Evolutionary conservation across 2,888 invertebrate species (phyloP).

Genomic region (Thereva unica): DNA sequence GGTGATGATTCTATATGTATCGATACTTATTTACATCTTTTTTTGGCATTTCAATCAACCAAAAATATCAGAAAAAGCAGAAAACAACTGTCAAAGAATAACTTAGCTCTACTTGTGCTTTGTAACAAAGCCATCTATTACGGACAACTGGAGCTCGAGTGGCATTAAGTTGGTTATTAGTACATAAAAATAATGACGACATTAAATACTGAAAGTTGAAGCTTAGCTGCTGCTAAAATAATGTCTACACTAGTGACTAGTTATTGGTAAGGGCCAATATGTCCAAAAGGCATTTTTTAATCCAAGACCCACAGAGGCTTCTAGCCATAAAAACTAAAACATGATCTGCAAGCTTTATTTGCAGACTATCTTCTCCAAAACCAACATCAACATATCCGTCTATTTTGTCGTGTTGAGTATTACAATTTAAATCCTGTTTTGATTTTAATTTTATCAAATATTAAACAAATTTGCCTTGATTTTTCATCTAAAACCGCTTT

Average conservation of each 20-base stretch:
- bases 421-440: slow-evolving; percentile 5
- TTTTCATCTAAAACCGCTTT: background rate
- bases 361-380: slow-evolving; percentile 4
- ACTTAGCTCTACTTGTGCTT: too few species aligned
- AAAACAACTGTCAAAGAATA: too few species aligned
- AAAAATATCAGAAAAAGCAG: too few species aligned
- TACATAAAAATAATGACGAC: too few species aligned
- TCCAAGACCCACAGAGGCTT: slow-evolving; percentile 1
- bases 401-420: background rate
- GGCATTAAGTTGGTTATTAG: too few species aligned
- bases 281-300: background rate
- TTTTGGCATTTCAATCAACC: too few species aligned
- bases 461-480: background rate
- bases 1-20: too few species aligned
- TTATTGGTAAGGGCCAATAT: background rate
- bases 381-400: too few species aligned
- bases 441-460: slow-evolving; percentile 8
- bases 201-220: too few species aligned
- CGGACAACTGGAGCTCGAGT: too few species aligned
- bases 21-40: too few species aligned
- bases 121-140: too few species aligned
- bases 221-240: background rate
- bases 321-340: slow-evolving; percentile 1
- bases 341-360: background rate
- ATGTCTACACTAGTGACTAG: background rate